Percentiles rank a stretch among this genome's conserved stretches.
Conservation (phyloP, 2,888 invertebrate species). For the Actias luna region DNA sequence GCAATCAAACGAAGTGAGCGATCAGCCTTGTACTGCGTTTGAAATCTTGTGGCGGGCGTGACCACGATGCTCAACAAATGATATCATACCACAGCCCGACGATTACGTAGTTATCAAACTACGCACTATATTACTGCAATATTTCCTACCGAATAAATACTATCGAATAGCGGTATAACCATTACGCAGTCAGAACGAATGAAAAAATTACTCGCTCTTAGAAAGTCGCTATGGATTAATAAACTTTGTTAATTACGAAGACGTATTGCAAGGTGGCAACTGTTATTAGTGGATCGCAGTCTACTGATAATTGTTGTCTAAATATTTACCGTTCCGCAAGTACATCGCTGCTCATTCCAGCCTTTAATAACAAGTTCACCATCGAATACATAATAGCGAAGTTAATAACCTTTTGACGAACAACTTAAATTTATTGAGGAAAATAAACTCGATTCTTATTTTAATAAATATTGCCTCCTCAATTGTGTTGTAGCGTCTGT, state of each 20-base stretch:
- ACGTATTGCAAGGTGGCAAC: slow-evolving; percentile 39
- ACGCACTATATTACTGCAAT: slow-evolving; percentile 40
- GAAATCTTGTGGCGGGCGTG: slow-evolving; percentile 58
- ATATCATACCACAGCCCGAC: slow-evolving; percentile 68
- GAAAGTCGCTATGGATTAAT: slow-evolving; percentile 36
- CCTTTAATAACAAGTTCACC: slow-evolving; percentile 46
- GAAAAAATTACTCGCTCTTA: slow-evolving; percentile 12
- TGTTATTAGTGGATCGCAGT: slow-evolving; percentile 59
- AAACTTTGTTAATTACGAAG: slow-evolving; percentile 14
- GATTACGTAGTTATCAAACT: slow-evolving; percentile 72
- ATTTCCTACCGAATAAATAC: slow-evolving; percentile 23
- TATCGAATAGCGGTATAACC: slow-evolving; percentile 30
- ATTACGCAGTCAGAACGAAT: slow-evolving; percentile 33
- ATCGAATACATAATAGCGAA: slow-evolving; percentile 23
- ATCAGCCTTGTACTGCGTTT: slow-evolving; percentile 53
- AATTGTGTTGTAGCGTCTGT: too few species aligned
- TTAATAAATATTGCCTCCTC: neutral
- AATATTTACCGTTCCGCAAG: slow-evolving; percentile 68
- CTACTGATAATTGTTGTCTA: slow-evolving; percentile 74
- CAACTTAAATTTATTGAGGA: slow-evolving; percentile 1
- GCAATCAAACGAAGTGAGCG: slow-evolving; percentile 40
- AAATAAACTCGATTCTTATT: neutral
- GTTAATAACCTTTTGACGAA: slow-evolving; percentile 19
- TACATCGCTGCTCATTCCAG: slow-evolving; percentile 54
- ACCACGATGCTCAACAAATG: slow-evolving; percentile 68